phyloP scores from a whole-genome alignment of 2,113 vertebrate genomes.

The Gallinago media region DNA sequence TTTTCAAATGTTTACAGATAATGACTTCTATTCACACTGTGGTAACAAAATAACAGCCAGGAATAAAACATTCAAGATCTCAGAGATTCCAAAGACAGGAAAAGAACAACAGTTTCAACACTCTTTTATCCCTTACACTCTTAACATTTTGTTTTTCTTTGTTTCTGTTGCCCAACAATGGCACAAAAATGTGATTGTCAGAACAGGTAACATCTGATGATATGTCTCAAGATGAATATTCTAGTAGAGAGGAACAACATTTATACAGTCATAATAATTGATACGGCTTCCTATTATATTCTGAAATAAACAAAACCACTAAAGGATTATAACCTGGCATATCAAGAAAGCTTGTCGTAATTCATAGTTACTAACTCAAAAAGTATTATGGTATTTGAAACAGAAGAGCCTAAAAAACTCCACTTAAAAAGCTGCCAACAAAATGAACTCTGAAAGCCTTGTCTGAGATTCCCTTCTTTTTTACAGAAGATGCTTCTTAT shows the following conservation, averaged over 20 bases:
- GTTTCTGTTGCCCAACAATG: slow-evolving; percentile 68
- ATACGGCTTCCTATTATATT: slow-evolving; percentile 65
- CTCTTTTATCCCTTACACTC: slow-evolving; percentile 71
- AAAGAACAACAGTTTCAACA: slow-evolving; percentile 43
- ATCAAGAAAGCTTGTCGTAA: slow-evolving; percentile 63
- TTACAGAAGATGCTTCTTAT: slow-evolving; percentile 43
- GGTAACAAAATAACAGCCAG: slow-evolving; percentile 57
- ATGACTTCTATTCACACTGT: slow-evolving; percentile 57
- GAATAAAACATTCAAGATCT: slow-evolving; percentile 59
- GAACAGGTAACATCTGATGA: slow-evolving; percentile 63
- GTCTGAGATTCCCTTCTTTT: slow-evolving; percentile 22
- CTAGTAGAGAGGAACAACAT: slow-evolving; percentile 59
- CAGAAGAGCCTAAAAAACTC: slow-evolving; percentile 13
- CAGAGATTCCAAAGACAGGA: slow-evolving; percentile 56
- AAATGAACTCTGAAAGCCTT: slow-evolving; percentile 68
- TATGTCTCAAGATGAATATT: slow-evolving; percentile 51
- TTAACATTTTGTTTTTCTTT: slow-evolving; percentile 65
- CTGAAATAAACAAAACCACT: slow-evolving; percentile 62
- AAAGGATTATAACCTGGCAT: slow-evolving; percentile 52
- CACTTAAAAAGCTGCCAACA: slow-evolving; percentile 67
- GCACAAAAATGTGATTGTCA: slow-evolving; percentile 63
- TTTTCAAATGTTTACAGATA: slow-evolving; percentile 50
- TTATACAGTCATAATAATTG: slow-evolving; percentile 65
- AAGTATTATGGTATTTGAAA: slow-evolving; percentile 57
- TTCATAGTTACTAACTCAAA: slow-evolving; percentile 44